Evolutionary conservation across 2,113 vertebrate genomes (phyloP).

Genomic region (Talpa occidentalis): DNA sequence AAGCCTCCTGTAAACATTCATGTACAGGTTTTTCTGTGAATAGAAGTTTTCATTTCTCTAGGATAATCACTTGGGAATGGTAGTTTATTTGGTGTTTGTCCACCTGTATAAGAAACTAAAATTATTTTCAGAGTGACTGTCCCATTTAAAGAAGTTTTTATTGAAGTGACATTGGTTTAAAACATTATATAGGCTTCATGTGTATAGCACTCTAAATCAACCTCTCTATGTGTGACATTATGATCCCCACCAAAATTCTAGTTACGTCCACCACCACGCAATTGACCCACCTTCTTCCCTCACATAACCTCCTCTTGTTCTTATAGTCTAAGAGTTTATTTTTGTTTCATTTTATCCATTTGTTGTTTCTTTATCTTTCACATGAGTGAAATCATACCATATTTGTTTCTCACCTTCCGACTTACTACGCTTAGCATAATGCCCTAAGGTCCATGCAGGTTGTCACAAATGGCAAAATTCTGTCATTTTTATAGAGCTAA

Average conservation of each 20-base stretch:
- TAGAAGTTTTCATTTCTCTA: slow-evolving; percentile 2
- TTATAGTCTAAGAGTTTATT: background rate
- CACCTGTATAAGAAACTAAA: slow-evolving; percentile 20
- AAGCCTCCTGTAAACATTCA: background rate
- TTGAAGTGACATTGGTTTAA: background rate
- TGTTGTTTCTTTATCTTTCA: background rate
- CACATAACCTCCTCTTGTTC: background rate
- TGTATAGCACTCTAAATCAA: background rate
- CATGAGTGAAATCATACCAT: background rate
- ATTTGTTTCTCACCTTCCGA: background rate
- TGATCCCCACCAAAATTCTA: background rate
- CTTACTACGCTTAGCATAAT: background rate
- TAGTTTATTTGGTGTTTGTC: background rate
- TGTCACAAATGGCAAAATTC: background rate
- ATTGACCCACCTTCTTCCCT: background rate
- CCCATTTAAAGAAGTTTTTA: background rate
- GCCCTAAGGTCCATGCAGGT: background rate
- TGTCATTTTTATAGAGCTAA: background rate
- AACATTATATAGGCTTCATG: background rate
- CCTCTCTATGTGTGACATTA: background rate
- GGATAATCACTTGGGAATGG: background rate
- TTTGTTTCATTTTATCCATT: background rate
- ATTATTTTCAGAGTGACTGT: background rate
- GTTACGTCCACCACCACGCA: background rate
- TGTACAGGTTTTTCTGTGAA: background rate